Base-by-base conservation (phyloP, 2,113 vertebrate genomes). In the Zapornia atra region DNA sequence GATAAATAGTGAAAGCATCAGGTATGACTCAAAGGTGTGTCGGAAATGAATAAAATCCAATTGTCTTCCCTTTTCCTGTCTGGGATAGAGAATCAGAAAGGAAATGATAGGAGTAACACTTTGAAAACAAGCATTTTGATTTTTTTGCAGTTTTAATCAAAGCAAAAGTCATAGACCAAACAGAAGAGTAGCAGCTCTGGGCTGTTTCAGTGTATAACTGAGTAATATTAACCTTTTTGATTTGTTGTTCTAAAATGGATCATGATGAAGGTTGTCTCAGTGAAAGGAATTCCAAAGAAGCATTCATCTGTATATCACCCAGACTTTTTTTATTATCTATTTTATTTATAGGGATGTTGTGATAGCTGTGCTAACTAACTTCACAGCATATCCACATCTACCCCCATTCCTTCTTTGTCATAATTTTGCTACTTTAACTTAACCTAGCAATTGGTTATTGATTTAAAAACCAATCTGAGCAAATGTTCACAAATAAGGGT, bases 371-470 rank as follows among this genome's bases (percentile, higher is more conserved):
- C 40, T 40, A 40, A 40, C 40, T 40, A 40, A 40, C 9, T 40
- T 40, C 22, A 16, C 26, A 42, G 20, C 8, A 19, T 34, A 76
- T 9, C 12, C 33, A 56, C 12, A 14, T 11, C 15, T 33, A 2
- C 6, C 4, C 2, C 8, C 1, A 15, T 4, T 15, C 14, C 11
- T 7, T 2, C 15, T 18, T 29, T 33, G 15, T 53, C 3, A 1
- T 70, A 19, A n/a, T 4, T 57, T 44, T 44, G 18, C 56, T 50
- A 57, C 8, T 70, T 70, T 25, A 64, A 44, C 15, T 44, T 44
- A 44, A 44, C 42, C 15, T 56, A 70, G 26, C 9, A 31, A 4
- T 25, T 82, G 51, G 28, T 65, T 59, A 22, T 13, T 50, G 56
- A 36, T 57, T 38, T 51, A 57, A 76, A 82, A 76, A 12, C 1